Conservation (phyloP, 2,113 vertebrate species). For the Pollimyrus isidori region DNA sequence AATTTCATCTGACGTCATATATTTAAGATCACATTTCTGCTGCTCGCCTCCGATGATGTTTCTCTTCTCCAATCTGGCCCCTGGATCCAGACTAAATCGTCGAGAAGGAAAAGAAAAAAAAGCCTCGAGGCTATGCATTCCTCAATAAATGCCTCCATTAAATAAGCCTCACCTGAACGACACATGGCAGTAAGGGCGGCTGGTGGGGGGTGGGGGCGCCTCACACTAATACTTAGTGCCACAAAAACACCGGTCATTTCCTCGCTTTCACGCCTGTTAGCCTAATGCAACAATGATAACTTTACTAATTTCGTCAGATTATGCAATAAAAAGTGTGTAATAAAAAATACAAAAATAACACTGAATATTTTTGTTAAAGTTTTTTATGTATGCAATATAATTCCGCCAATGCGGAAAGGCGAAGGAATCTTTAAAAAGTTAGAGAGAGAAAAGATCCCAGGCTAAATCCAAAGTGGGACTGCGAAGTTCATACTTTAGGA, state of each 20-base stretch:
- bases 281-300: not conserved
- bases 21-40: conserved; percentile 30
- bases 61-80: conserved; percentile 49
- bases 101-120: not conserved
- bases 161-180: conserved; percentile 33
- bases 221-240: not conserved
- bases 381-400: not conserved
- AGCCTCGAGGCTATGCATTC: conserved; percentile 32
- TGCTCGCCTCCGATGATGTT: conserved; percentile 14
- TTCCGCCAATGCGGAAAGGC: not conserved
- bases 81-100: conserved; percentile 45
- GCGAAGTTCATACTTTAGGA: not conserved
- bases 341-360: not conserved
- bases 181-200: conserved; percentile 16
- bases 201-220: not conserved
- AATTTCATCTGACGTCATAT: conserved; percentile 35
- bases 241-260: not conserved
- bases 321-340: not conserved
- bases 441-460: not conserved
- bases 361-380: not conserved
- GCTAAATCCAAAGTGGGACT: not conserved
- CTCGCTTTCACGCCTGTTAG: not conserved
- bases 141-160: conserved; percentile 18
- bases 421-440: not conserved
- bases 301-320: not conserved